Conservation (phyloP, 1,140 invertebrate species). For the Notospermus geniculatus region DNA sequence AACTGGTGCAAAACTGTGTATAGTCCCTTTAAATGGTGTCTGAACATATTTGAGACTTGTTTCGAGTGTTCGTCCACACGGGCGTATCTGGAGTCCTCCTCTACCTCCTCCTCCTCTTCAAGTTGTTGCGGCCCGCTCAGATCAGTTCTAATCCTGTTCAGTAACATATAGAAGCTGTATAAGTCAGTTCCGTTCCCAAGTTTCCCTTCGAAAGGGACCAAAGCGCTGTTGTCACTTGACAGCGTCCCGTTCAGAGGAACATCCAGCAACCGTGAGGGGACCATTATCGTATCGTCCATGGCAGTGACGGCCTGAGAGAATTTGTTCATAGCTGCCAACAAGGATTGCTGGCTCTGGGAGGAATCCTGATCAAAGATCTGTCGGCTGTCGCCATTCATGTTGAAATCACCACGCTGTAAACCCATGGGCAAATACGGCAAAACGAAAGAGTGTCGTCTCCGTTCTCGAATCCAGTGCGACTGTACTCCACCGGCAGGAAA, state of each 20-base stretch:
- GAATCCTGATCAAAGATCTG: no score
- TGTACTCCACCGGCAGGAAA: no score
- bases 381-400: no score
- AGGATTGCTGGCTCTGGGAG: not conserved
- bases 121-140: not conserved
- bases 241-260: not conserved
- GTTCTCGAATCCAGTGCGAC: no score
- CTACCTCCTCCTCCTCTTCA: not conserved
- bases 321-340: slow-evolving; percentile 6
- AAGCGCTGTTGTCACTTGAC: not conserved
- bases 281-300: slow-evolving; percentile 5
- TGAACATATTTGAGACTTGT: not conserved
- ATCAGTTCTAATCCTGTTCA: slow-evolving; percentile 1
- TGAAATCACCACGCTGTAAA: no score
- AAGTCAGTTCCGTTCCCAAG: not conserved
- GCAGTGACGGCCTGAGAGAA: slow-evolving; percentile 4
- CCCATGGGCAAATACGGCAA: no score
- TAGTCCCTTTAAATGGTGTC: slow-evolving; percentile 6
- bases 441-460: no score
- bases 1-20: not conserved
- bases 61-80: slow-evolving; percentile 1
- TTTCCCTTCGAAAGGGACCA: not conserved
- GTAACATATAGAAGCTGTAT: slow-evolving; percentile 6
- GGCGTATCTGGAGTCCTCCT: not conserved
- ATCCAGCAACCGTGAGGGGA: slow-evolving; percentile 7